These are phyloP conservation scores for Pseudoatta argentina DNA, from an alignment of 1,140 invertebrate genomes.

Conservation along the genomic window DNA sequence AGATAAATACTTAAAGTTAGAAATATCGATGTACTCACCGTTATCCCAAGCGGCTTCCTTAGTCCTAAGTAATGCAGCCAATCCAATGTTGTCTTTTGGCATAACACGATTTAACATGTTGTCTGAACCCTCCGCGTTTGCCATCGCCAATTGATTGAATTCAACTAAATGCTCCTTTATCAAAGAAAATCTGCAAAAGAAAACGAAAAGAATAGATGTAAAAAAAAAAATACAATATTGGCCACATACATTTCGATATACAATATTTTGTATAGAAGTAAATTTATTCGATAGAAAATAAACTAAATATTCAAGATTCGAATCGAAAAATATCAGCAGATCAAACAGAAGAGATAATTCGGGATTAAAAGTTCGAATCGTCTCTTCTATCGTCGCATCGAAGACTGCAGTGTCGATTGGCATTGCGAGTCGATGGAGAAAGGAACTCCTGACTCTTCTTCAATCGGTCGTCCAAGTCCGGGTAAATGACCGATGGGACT, in stretches of 20 bases:
- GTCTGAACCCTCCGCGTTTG: conserved; percentile 98
- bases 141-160: conserved; percentile 99
- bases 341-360: not conserved
- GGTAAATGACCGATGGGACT: conserved; percentile 22
- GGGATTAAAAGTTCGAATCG: not conserved
- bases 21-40: conserved; percentile 87
- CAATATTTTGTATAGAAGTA: not conserved
- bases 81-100: conserved; percentile 99
- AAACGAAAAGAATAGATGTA: conserved; percentile 2
- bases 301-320: not conserved
- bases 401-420: conserved; percentile 11
- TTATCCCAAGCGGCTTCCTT: conserved; percentile 97
- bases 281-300: not conserved
- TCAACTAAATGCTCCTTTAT: conserved; percentile 98
- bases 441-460: conserved; percentile 29
- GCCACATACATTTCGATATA: not conserved
- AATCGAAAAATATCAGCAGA: not conserved
- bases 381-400: not conserved
- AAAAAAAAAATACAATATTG: not conserved
- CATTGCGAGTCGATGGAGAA: not conserved
- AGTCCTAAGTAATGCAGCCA: conserved; percentile 97
- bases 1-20: not conserved
- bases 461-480: conserved; percentile 33
- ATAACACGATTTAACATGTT: conserved; percentile 99
- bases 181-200: conserved; percentile 93